Base-by-base conservation (phyloP, 92 coral and sea anemone species). In the Epizoanthus scotinus region DNA sequence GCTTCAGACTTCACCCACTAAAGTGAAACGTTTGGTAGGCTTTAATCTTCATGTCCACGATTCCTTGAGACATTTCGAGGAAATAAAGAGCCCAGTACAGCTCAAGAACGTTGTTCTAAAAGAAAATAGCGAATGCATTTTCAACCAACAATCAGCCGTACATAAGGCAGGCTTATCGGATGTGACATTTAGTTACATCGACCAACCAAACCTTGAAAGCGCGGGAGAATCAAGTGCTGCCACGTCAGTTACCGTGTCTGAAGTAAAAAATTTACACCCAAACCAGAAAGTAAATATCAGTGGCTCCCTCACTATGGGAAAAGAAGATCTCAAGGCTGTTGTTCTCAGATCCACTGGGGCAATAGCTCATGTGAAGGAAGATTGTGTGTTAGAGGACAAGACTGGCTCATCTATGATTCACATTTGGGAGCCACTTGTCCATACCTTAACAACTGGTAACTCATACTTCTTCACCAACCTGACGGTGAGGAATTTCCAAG, bases 1-100 rank as follows among this genome's bases (percentile, higher is more conserved):
- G 56, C 80, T 71, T 42, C 86, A 82, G 40, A 82, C 86, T 5
- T 82, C 80, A 63, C 71, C 86, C 47, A 82, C 86, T 59, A 82
- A 82, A 71, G 81, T 71, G 28, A 71, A 82, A 82, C 57, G 80
- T 18, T 71, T 82, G 71, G 79, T 47, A 55, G 85, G 85, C 54
- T 82, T 69, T 59, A 82, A 82, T 82, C 60, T 82, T 25, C 56
- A 71, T 59, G 63, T 27, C 50, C 86, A 82, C 24, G 54, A 82
- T 44, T 71, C 71, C 64, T 71, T 82, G 67, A 82, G 13, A 59
- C 85, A 82, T 70, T 69, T 82, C 19, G 70, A 57, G 55, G 71
- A 82, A 58, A 82, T 71, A 26, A 71, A 71, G 72, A 82, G 26
- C 72, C 79, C 86, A 22, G 86, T 82, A 25, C 63, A 61, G 64